phyloP scores from a whole-genome alignment of 2,797 vertebrate species.

The Gambelia wislizenii region DNA sequence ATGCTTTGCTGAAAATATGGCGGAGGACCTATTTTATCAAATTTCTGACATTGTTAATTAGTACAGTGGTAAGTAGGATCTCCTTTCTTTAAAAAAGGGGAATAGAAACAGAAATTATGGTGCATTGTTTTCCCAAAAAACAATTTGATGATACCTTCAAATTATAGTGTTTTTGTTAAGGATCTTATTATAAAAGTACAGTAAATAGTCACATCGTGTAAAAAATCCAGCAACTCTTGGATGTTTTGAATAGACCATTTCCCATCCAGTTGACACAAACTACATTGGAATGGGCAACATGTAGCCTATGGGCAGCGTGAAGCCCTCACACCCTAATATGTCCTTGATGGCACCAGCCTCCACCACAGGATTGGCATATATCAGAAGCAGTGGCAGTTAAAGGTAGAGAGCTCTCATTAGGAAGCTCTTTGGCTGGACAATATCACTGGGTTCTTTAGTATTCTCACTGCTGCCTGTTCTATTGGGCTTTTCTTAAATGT shows the following conservation, averaged over 20 bases:
- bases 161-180: not conserved
- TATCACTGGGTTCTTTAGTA: not conserved
- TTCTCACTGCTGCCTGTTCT: not conserved
- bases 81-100: conserved; percentile 6
- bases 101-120: not conserved
- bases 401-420: not conserved
- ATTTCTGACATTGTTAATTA: not conserved
- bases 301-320: not conserved
- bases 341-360: no score
- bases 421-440: not conserved
- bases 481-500: not conserved
- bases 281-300: not conserved
- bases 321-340: not conserved
- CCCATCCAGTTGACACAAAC: not conserved
- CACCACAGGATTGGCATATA: not conserved
- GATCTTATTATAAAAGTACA: not conserved
- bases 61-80: not conserved
- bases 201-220: not conserved
- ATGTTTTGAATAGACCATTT: not conserved
- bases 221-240: not conserved
- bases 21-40: not conserved
- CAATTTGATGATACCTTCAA: no score
- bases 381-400: not conserved
- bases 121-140: not conserved
- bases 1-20: not conserved